Conservation (phyloP, 1,140 invertebrate genomes). For the Drosophila malerkotliana region DNA sequence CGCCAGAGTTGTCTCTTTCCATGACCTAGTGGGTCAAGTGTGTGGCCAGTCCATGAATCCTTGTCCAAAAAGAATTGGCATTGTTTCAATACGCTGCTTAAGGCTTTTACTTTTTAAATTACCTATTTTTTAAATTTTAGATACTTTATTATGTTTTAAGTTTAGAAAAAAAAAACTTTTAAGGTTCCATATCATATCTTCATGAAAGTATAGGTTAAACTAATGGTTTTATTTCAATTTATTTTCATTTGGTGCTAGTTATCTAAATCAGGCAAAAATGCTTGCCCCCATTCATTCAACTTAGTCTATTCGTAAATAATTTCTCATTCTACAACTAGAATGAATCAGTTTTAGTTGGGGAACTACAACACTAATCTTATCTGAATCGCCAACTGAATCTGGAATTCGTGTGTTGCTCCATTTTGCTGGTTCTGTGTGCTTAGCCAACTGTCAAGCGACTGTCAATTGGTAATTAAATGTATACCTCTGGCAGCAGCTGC, state of each 20-base stretch:
- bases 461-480: constrained; percentile 78
- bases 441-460: constrained; percentile 64
- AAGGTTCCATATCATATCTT: too few relatives aligned
- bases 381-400: constrained; percentile 3
- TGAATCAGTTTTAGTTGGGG: not conserved
- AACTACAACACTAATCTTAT: constrained; percentile 20
- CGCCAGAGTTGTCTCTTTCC: constrained; percentile 21
- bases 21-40: constrained; percentile 22
- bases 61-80: not conserved
- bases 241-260: not conserved
- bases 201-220: not conserved
- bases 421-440: constrained; percentile 33
- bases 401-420: not conserved
- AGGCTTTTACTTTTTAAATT: too few relatives aligned
- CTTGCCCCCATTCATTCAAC: not conserved
- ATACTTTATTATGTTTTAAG: too few relatives aligned
- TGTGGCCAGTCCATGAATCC: not conserved
- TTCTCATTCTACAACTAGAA: constrained; percentile 5
- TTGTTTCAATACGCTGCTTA: not conserved
- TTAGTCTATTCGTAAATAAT: not conserved
- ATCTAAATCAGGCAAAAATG: not conserved
- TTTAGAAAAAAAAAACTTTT: too few relatives aligned
- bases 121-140: too few relatives aligned
- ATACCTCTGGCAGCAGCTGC: constrained; percentile 41
- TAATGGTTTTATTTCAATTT: not conserved